phyloP scores from a whole-genome alignment of 2,888 invertebrate species.

The Arctia plantaginis region DNA sequence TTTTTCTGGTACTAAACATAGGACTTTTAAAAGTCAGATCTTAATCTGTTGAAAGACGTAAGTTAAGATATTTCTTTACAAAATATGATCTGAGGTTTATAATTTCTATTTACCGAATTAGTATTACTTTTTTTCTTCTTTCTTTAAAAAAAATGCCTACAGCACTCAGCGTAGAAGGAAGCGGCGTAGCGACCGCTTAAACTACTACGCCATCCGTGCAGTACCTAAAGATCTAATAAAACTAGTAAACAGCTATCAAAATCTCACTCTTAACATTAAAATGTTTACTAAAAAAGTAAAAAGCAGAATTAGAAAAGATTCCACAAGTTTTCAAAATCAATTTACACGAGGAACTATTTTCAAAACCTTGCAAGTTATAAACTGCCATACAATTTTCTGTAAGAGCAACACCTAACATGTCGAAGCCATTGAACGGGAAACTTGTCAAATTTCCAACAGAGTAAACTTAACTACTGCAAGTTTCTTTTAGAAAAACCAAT shows the following conservation, averaged over 20 bases:
- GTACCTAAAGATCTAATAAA: neutral
- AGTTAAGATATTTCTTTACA: too few relatives aligned
- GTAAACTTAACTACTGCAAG: constrained; percentile 1
- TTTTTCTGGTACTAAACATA: too few relatives aligned
- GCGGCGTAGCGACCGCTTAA: too few relatives aligned
- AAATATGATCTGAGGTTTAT: too few relatives aligned
- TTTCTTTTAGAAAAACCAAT: neutral
- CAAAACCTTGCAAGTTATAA: neutral
- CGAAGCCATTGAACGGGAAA: constrained; percentile 8
- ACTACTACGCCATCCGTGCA: too few relatives aligned
- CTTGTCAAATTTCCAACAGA: constrained; percentile 13
- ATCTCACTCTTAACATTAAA: neutral
- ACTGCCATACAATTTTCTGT: neutral
- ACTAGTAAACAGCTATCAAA: neutral
- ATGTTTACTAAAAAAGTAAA: neutral
- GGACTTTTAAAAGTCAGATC: too few relatives aligned
- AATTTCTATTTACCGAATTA: too few relatives aligned
- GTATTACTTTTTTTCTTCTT: too few relatives aligned
- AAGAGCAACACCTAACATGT: neutral
- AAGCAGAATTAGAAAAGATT: too few relatives aligned
- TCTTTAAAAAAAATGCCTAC: too few relatives aligned
- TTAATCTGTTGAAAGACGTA: too few relatives aligned
- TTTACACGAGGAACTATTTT: neutral
- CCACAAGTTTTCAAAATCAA: neutral
- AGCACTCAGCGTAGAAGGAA: too few relatives aligned